These are phyloP conservation scores for Caenorhabditis doughertyi DNA, from an alignment of 2,888 invertebrate species.

Conservation along the genomic window DNA sequence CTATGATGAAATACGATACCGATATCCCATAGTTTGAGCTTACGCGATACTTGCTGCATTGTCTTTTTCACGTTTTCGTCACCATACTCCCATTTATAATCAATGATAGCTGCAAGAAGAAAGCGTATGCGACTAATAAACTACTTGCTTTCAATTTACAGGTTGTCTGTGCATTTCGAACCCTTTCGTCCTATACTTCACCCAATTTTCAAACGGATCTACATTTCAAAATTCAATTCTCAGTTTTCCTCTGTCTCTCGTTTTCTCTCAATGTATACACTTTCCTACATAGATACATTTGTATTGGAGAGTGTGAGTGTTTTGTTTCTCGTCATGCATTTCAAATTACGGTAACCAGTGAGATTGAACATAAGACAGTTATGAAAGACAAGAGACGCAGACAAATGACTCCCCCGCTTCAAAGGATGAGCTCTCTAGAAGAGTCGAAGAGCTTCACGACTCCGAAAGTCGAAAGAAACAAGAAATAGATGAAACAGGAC, in stretches of 20 bases:
- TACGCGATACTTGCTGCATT: no score
- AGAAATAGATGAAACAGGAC: conserved; percentile 12
- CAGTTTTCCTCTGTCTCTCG: conserved; percentile 2
- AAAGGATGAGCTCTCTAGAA: conserved; percentile 15
- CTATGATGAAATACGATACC: no score
- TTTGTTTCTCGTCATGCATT: conserved; percentile 63
- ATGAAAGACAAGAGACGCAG: conserved; percentile 19
- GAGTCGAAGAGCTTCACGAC: conserved; percentile 7
- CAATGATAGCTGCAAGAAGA: no score
- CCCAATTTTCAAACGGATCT: background rate
- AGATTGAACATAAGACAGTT: conserved; percentile 36
- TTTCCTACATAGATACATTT: background rate
- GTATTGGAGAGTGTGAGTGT: conserved; percentile 44
- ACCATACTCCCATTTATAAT: no score
- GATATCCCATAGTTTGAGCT: no score
- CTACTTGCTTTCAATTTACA: no score
- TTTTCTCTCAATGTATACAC: background rate
- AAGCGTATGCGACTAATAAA: no score
- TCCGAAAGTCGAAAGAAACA: conserved; percentile 14
- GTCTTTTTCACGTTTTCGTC: no score
- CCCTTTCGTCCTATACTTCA: background rate
- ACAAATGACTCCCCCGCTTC: conserved; percentile 46
- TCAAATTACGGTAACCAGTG: conserved; percentile 64
- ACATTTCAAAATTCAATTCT: conserved; percentile 3
- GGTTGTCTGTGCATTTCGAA: background rate